These are phyloP conservation scores for Anneissia japonica DNA, from an alignment of 35 echinoderm and acorn worm genomes.

Conservation along the genomic window DNA sequence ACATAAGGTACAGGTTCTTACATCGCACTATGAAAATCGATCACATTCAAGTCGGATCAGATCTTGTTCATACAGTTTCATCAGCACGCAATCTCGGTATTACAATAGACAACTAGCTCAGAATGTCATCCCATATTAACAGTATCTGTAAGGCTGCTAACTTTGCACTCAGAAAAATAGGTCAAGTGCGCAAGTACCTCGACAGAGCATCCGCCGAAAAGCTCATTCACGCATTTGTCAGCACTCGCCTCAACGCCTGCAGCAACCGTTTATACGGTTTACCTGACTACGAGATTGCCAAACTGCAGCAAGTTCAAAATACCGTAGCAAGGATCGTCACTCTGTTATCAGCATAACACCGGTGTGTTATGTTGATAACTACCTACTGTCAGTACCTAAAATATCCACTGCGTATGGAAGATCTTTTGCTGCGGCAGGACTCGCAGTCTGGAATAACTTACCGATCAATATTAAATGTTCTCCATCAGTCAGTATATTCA, in stretches of 20 bases:
- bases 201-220: slow-evolving; percentile 7
- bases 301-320: slow-evolving; percentile 23
- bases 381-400: slow-evolving; percentile 2
- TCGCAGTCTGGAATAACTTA: slow-evolving; percentile 1
- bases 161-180: background rate
- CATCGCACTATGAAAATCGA: too few relatives aligned
- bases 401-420: background rate
- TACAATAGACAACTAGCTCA: slow-evolving; percentile 7
- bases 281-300: background rate
- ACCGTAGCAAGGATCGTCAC: slow-evolving; percentile 18
- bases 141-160: background rate
- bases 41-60: background rate
- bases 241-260: slow-evolving; percentile 5
- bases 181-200: slow-evolving; percentile 9
- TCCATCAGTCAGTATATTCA: background rate
- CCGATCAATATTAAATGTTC: slow-evolving; percentile 8
- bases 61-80: background rate
- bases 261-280: slow-evolving; percentile 10
- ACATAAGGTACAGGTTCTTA: background rate
- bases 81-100: slow-evolving; percentile 20
- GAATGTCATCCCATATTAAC: background rate
- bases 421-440: slow-evolving; percentile 17
- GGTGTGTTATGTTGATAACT: background rate
- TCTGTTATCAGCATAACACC: slow-evolving; percentile 7
- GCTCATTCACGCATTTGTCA: slow-evolving; percentile 18